Conservation (phyloP, 1,140 invertebrate species). For the Glomeris maerens region DNA sequence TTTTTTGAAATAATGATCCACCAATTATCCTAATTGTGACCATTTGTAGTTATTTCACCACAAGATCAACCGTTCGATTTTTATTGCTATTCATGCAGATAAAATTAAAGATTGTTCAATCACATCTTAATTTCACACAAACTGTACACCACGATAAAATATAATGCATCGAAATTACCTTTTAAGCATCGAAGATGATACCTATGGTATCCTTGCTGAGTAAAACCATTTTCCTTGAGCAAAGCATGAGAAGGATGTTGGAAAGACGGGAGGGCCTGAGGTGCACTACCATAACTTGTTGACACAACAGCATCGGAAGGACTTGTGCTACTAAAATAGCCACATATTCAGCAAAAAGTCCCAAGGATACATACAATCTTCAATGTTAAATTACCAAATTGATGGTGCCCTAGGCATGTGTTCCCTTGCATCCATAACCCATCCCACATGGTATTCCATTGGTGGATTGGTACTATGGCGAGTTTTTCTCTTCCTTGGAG, state of each 20-base stretch:
- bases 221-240: slow-evolving; percentile 94
- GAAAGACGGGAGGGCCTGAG: slow-evolving; percentile 72
- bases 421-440: slow-evolving; percentile 83
- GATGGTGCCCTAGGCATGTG: slow-evolving; percentile 61
- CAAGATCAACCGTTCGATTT: too few species aligned
- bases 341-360: background rate
- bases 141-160: too few species aligned
- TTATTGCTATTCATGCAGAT: too few species aligned
- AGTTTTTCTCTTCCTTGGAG: slow-evolving; percentile 71
- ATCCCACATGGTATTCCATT: slow-evolving; percentile 88
- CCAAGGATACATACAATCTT: background rate
- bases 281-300: slow-evolving; percentile 47
- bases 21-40: too few species aligned
- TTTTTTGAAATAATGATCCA: too few species aligned
- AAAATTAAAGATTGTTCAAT: too few species aligned
- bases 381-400: slow-evolving; percentile 27
- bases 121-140: too few species aligned
- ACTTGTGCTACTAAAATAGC: slow-evolving; percentile 39
- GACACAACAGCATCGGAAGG: slow-evolving; percentile 50
- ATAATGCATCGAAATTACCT: slow-evolving; percentile 38
- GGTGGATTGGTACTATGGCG: slow-evolving; percentile 77
- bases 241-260: slow-evolving; percentile 92
- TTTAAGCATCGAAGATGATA: slow-evolving; percentile 84
- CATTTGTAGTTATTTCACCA: too few species aligned
- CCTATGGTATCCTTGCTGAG: slow-evolving; percentile 91